Evolutionary conservation across 2,797 vertebrate species (phyloP).

Genomic region (Sciurus vulgaris): DNA sequence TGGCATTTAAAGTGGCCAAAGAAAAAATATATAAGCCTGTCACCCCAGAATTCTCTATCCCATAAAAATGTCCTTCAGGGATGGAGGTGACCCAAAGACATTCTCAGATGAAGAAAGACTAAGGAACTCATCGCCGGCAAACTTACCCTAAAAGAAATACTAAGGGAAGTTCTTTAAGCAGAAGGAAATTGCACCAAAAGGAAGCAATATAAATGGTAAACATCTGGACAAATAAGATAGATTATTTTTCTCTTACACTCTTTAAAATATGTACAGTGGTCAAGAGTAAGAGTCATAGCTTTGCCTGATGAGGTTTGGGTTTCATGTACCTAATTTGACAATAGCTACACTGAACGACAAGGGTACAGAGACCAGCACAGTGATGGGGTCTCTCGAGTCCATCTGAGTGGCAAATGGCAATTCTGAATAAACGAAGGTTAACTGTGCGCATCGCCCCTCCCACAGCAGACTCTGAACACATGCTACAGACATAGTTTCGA

Average conservation of each 20-base stretch:
- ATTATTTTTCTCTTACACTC: background rate
- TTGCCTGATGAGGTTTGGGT: background rate
- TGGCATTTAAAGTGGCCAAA: background rate
- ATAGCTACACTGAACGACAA: background rate
- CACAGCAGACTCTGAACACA: constrained; percentile 13
- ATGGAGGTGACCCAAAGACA: background rate
- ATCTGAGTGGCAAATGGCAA: background rate
- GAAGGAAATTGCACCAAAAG: background rate
- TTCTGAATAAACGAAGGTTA: background rate
- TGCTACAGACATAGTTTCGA: background rate
- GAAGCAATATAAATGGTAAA: background rate
- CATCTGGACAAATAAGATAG: background rate
- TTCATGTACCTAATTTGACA: too few relatives aligned
- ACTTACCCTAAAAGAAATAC: background rate
- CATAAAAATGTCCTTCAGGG: background rate
- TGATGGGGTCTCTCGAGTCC: background rate
- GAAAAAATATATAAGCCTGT: background rate
- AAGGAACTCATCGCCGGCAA: background rate
- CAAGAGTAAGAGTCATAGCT: background rate
- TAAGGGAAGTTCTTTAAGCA: background rate
- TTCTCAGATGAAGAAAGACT: background rate
- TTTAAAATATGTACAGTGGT: background rate
- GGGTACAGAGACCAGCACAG: background rate
- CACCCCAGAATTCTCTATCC: background rate
- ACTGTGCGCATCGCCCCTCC: background rate